A percentile compares a stretch with the other conserved stretches of the same genome.
phyloP scores from a whole-genome alignment of 2,888 invertebrate species.

The Euplexia lucipara region DNA sequence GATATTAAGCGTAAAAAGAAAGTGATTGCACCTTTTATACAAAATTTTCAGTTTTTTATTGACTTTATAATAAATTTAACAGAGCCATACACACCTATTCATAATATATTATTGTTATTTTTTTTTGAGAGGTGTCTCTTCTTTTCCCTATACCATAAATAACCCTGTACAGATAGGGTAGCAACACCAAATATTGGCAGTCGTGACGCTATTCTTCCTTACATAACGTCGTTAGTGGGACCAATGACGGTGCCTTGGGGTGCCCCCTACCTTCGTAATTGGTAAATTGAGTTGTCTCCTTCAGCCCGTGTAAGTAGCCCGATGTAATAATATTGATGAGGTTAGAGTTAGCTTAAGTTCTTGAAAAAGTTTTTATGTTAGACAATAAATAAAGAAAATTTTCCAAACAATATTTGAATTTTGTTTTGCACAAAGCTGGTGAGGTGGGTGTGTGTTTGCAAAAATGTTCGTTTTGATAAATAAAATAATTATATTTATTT shows the following conservation, averaged over 20 bases:
- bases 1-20: too few relatives aligned
- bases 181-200: conserved; percentile 67
- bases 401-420: not conserved
- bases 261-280: conserved; percentile 76
- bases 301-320: conserved; percentile 74
- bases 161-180: conserved; percentile 26
- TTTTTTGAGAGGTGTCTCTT: not conserved
- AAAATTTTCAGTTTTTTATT: too few relatives aligned
- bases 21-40: too few relatives aligned
- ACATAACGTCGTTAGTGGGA: conserved; percentile 74
- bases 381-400: not conserved
- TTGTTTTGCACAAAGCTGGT: too few relatives aligned
- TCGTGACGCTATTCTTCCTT: conserved; percentile 76
- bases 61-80: too few relatives aligned
- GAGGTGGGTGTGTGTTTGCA: too few relatives aligned
- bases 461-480: too few relatives aligned
- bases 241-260: conserved; percentile 66
- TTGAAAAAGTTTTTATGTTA: conserved; percentile 22
- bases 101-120: too few relatives aligned
- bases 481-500: too few relatives aligned
- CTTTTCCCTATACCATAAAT: not conserved
- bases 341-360: conserved; percentile 65
- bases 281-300: conserved; percentile 81
- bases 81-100: too few relatives aligned
- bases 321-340: conserved; percentile 81